Evolutionary conservation across 2,797 vertebrate species (phyloP).

Genomic region (Lagodon rhomboides): DNA sequence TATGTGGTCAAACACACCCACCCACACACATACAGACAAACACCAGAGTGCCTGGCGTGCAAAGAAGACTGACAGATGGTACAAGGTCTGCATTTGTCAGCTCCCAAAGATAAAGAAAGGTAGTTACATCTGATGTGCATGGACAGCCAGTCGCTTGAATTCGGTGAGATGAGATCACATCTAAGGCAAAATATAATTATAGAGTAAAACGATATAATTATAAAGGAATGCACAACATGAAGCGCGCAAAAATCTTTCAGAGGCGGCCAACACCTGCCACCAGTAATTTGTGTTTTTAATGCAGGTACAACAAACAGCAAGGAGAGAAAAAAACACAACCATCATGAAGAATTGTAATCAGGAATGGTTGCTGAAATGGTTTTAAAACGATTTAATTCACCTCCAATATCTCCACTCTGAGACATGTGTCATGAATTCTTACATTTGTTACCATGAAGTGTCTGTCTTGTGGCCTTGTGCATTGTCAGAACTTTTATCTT

Average conservation of each 20-base stretch:
- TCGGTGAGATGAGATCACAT: constrained; percentile 43
- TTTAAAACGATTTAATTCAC: constrained; percentile 16
- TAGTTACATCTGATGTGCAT: constrained; percentile 50
- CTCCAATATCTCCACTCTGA: neutral
- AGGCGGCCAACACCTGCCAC: constrained; percentile 41
- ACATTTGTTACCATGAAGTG: constrained; percentile 26
- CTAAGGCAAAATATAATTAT: constrained; percentile 55
- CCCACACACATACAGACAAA: constrained; percentile 37
- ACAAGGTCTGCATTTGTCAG: constrained; percentile 57
- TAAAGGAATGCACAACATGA: constrained; percentile 24
- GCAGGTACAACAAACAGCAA: constrained; percentile 28
- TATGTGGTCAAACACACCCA: constrained; percentile 39
- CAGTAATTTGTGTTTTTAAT: constrained; percentile 41
- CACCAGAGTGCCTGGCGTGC: constrained; percentile 45
- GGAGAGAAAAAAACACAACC: constrained; percentile 9
- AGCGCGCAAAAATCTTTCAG: constrained; percentile 10
- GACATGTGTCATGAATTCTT: constrained; percentile 14
- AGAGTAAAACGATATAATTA: constrained; percentile 56
- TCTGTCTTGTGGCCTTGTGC: constrained; percentile 41
- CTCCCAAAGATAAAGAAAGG: constrained; percentile 46
- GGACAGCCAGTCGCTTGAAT: constrained; percentile 19
- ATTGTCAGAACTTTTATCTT: constrained; percentile 42
- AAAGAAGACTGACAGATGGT: constrained; percentile 72
- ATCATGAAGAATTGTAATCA: constrained; percentile 4
- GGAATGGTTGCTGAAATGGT: neutral